phyloP scores from a whole-genome alignment of 2,888 invertebrate genomes.

The Anarsia innoxiella region DNA sequence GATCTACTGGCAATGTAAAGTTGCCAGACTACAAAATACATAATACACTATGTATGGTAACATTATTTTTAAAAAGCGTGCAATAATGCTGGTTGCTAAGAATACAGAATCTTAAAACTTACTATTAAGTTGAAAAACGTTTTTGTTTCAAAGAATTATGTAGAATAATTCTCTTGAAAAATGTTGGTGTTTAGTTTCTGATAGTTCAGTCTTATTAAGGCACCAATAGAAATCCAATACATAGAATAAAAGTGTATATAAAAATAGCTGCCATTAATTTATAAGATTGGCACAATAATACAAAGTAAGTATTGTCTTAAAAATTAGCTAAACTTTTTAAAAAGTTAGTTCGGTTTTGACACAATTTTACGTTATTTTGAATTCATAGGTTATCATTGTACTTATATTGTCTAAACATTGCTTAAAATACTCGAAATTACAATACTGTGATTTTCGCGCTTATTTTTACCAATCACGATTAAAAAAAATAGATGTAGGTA shows the following conservation, averaged over 20 bases:
- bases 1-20: conserved; percentile 30
- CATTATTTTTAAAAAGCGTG: conserved; percentile 28
- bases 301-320: background rate
- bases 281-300: conserved; percentile 22
- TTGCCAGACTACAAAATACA: conserved; percentile 23
- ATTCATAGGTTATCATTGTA: too few relatives aligned
- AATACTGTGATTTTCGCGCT: too few relatives aligned
- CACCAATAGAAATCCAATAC: conserved; percentile 43
- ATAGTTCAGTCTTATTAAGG: conserved; percentile 31
- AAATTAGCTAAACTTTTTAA: too few relatives aligned
- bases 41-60: conserved; percentile 29
- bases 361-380: too few relatives aligned
- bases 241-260: conserved; percentile 24
- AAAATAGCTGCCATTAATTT: conserved; percentile 32
- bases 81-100: conserved; percentile 13
- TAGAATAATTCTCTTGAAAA: too few relatives aligned
- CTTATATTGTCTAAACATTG: too few relatives aligned
- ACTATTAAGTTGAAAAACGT: too few relatives aligned
- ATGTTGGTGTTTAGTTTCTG: too few relatives aligned
- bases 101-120: too few relatives aligned
- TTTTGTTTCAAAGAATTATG: background rate
- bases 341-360: background rate
- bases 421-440: too few relatives aligned
- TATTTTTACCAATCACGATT: too few relatives aligned
- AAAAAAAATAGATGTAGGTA: too few relatives aligned